These are phyloP conservation scores for Tanytarsus gracilentus DNA, from an alignment of 2,888 invertebrate genomes.

Conservation along the genomic window DNA sequence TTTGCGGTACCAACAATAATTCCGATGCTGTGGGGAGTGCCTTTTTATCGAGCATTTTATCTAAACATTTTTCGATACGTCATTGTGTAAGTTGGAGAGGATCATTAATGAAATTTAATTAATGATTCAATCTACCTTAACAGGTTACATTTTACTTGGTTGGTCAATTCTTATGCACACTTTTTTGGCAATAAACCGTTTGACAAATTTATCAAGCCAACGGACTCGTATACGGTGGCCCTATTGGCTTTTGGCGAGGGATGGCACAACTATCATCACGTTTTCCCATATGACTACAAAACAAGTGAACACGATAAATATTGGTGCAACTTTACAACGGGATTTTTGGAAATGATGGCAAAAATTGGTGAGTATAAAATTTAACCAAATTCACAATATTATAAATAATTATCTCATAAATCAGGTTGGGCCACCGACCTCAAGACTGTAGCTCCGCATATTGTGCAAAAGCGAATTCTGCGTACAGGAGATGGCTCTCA, in stretches of 20 bases:
- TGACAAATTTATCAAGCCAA: conserved; percentile 66
- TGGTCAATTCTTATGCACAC: conserved; percentile 89
- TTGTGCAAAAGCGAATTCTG: not conserved
- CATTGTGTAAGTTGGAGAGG: conserved; percentile 40
- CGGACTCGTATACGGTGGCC: conserved; percentile 59
- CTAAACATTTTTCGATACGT: conserved; percentile 59
- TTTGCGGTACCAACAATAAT: conserved; percentile 72
- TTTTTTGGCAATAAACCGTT: conserved; percentile 86
- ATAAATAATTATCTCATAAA: not conserved
- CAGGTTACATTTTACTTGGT: conserved; percentile 75
- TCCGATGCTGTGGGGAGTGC: conserved; percentile 43
- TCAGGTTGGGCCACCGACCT: conserved; percentile 24
- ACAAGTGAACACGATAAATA: conserved; percentile 12
- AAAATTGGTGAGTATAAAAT: not conserved
- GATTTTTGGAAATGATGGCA: conserved; percentile 7
- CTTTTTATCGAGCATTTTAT: not conserved
- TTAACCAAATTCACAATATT: not conserved
- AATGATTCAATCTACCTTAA: conserved; percentile 27
- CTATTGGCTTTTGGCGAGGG: conserved; percentile 65
- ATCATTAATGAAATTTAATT: conserved; percentile 18
- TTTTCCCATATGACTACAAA: conserved; percentile 58
- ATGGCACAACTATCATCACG: conserved; percentile 85
- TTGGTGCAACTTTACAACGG: conserved; percentile 15
- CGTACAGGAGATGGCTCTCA: conserved; percentile 22
- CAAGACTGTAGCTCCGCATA: not conserved